These are phyloP conservation scores for Turdus rufiventris DNA, from an alignment of 2,113 vertebrate genomes.

Conservation along the genomic window DNA sequence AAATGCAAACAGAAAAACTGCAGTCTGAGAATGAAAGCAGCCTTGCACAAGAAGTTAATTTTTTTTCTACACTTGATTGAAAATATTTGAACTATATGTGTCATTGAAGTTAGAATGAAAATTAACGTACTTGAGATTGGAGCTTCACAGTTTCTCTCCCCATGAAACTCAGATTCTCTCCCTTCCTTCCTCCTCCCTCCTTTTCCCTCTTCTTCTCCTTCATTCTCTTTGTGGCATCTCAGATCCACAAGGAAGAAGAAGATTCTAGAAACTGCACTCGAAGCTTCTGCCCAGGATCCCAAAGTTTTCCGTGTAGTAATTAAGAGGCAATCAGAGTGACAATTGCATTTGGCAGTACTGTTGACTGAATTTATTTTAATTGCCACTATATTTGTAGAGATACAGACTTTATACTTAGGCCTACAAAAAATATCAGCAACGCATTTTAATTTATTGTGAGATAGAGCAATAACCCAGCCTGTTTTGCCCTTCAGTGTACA, in stretches of 20 bases:
- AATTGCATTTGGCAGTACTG: not conserved
- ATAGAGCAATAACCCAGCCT: not conserved
- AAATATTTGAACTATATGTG: not conserved
- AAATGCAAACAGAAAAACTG: not conserved
- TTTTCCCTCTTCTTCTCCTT: not conserved
- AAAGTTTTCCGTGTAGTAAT: not conserved
- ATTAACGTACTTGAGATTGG: not conserved
- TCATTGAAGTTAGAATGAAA: not conserved
- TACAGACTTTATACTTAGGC: not conserved
- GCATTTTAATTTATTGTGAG: not conserved
- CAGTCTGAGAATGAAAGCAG: not conserved
- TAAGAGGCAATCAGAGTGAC: not conserved
- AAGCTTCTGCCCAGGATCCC: not conserved
- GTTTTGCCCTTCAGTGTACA: not conserved
- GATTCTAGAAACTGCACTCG: not conserved
- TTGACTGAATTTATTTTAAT: not conserved
- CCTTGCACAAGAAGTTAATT: not conserved
- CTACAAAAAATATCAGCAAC: not conserved
- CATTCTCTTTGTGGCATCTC: not conserved
- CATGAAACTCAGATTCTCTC: not conserved
- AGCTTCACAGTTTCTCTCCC: not conserved
- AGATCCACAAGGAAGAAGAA: not conserved
- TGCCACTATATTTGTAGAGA: not conserved
- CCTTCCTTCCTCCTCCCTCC: fast-evolving
- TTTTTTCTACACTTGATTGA: not conserved